Evolutionary conservation across 2,888 invertebrate species (phyloP).

Genomic region (Calliphora vomitoria): DNA sequence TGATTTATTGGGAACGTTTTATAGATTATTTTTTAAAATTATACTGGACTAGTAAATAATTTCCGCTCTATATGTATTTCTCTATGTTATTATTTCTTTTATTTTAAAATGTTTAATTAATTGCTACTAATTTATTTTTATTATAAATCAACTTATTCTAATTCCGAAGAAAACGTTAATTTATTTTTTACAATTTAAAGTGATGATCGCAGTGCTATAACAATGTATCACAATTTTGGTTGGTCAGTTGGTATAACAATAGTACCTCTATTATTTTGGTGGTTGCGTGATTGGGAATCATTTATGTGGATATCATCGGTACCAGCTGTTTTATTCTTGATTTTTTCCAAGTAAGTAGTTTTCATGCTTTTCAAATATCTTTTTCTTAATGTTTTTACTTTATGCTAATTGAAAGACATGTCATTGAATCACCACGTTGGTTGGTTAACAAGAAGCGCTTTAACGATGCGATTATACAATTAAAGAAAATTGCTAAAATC

Average conservation of each 20-base stretch:
- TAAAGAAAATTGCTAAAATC: conserved; percentile 86
- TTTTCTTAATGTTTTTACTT: conserved; percentile 10
- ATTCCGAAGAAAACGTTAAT: not conserved
- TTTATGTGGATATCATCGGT: conserved; percentile 85
- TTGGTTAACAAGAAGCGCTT: conserved; percentile 86
- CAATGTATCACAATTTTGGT: conserved; percentile 85
- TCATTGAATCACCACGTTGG: conserved; percentile 89
- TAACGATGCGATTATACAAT: conserved; percentile 85
- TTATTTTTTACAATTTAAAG: conserved; percentile 75
- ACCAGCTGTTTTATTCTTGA: conserved; percentile 83
- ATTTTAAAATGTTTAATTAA: no score
- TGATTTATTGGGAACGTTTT: no score
- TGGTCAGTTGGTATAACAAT: conserved; percentile 85
- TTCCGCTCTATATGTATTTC: no score
- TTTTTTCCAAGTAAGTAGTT: conserved; percentile 84
- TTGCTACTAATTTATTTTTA: no score
- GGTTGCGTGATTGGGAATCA: conserved; percentile 85
- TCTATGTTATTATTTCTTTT: no score
- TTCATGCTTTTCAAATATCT: not conserved
- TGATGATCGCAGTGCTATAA: conserved; percentile 85
- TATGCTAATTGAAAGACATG: conserved; percentile 83
- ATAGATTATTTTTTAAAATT: no score
- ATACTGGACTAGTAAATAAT: no score
- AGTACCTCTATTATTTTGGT: conserved; percentile 86
- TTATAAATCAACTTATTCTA: no score